Evolutionary conservation across 64 coral and sea anemone species (phyloP).

Genomic region (Catalaphyllia jardinei): DNA sequence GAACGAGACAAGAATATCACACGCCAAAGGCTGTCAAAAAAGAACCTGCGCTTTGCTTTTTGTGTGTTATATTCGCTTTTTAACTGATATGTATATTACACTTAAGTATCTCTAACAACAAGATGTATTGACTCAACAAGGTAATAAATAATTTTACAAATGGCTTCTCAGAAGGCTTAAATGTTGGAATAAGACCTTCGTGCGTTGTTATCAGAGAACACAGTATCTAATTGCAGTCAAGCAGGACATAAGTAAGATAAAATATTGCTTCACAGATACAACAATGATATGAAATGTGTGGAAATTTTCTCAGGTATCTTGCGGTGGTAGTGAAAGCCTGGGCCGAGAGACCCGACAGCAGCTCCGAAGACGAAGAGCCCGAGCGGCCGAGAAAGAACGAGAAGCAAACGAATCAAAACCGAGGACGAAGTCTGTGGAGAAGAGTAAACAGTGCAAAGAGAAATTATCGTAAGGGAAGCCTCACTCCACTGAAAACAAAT

Average conservation of each 20-base stretch:
- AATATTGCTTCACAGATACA: background rate
- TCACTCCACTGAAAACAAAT: background rate
- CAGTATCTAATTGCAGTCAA: background rate
- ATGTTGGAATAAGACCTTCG: no score
- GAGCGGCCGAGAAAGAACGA: constrained; percentile 26
- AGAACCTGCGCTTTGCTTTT: no score
- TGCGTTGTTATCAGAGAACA: no score
- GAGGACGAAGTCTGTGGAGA: constrained; percentile 26
- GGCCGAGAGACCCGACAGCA: constrained; percentile 89
- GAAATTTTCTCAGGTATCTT: constrained; percentile 57
- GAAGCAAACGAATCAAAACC: constrained; percentile 43
- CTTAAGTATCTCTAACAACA: no score
- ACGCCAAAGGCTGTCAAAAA: background rate
- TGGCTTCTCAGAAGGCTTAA: no score
- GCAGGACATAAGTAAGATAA: background rate
- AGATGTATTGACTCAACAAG: no score
- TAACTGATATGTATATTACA: no score
- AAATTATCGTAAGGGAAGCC: constrained; percentile 13
- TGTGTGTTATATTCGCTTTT: no score
- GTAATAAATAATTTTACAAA: no score
- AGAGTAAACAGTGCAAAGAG: constrained; percentile 11
- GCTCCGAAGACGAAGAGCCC: constrained; percentile 74
- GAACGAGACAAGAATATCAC: no score
- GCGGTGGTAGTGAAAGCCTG: constrained; percentile 93
- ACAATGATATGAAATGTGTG: background rate